Evolutionary conservation across 2,113 vertebrate genomes (phyloP), one percentile per base, ranked within the genome.

Genomic region (Laticauda laticaudata): DNA sequence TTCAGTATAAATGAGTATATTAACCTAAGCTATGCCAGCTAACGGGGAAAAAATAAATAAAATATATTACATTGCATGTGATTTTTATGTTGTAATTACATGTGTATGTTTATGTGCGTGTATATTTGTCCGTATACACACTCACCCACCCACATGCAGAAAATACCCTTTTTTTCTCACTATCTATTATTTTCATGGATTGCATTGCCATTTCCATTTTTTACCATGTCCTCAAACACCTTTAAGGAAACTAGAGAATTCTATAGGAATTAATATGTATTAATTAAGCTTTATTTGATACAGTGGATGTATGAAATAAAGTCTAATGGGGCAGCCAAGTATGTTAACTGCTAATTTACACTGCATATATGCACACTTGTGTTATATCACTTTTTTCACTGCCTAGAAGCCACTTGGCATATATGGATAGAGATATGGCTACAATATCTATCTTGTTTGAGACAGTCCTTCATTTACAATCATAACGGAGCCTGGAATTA

Each of bases 1-100:
- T 54, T 93, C 93, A 96, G 86, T 94, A 96, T 96, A 94, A 95
- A 94, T 18, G 20, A 96, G 61, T 75, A 75, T 91, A 69, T 85
- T 43, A 91, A 75, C 29, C 21, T 81, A 12, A 55, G 24, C 14
- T 29, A 10, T 61, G n/a, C 26, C 93, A 96, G 48, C 26, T 43
- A 93, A 93, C 57, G 95, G 87, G 48, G 8, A 51, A 94, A 94
- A 96, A 92, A 90, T 93, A 91, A 93, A 21, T 92, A 96, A 93
- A 95, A 92, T 92, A 94, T 51, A 93, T 94, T 51, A 26, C 7
- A 81, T 39, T 81, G 75, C n/a, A 61, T 61, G 51, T 53, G 5
- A 0, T 81, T 39, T 43, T 2, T 15, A 5, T 34, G n/a, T 53
- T 53, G 10, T 12, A 12, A 53, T 59, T 61, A 26, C 9, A 61